Percentiles rank a stretch among this genome's conserved stretches.
phyloP scores from a whole-genome alignment of 1,140 invertebrate genomes.

The Camponotus floridanus region DNA sequence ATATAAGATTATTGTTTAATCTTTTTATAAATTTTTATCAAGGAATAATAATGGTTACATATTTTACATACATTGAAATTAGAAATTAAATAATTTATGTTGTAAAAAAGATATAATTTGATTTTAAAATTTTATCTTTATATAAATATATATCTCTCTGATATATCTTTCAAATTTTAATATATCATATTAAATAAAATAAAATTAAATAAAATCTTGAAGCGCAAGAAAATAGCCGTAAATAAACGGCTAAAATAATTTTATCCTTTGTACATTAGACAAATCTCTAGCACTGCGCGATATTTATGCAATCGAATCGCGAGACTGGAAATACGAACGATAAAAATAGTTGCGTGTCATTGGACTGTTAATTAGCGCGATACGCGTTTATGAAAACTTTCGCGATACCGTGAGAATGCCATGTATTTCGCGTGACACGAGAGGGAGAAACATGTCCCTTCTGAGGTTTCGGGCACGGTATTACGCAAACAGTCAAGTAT shows the following conservation, averaged over 20 bases:
- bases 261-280: neutral
- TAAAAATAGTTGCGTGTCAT: conserved; percentile 58
- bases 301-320: conserved; percentile 15
- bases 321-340: neutral
- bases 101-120: neutral
- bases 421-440: neutral
- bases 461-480: conserved; percentile 13
- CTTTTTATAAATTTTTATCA: neutral
- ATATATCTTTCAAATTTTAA: too few relatives aligned
- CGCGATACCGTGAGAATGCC: conserved; percentile 50
- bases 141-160: too few relatives aligned
- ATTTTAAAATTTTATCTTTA: neutral
- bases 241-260: neutral
- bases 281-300: neutral
- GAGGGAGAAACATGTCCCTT: conserved; percentile 29
- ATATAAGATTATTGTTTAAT: neutral
- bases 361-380: conserved; percentile 39
- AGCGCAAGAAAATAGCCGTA: neutral
- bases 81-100: neutral
- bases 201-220: neutral
- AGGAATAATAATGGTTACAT: neutral
- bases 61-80: neutral
- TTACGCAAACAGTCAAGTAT: conserved; percentile 37
- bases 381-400: conserved; percentile 55
- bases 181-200: too few relatives aligned